Evolutionary conservation across 2,113 vertebrate species (phyloP).

Genomic region (Alectura lathami): DNA sequence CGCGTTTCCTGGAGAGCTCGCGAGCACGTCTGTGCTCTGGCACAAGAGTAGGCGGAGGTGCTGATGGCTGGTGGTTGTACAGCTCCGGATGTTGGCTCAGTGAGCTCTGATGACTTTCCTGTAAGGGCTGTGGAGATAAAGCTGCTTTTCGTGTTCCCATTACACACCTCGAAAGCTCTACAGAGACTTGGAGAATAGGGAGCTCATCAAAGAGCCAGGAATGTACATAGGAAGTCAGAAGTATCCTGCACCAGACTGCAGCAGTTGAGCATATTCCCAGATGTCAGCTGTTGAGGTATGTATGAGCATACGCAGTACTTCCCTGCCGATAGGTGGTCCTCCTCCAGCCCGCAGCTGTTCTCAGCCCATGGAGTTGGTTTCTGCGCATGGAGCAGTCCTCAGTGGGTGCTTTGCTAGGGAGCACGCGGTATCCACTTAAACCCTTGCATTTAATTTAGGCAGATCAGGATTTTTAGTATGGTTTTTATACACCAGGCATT

Average conservation of each 20-base stretch:
- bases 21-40: not conserved
- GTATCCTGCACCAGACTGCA: not conserved
- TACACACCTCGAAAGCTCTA: not conserved
- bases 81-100: not conserved
- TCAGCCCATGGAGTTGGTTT: not conserved
- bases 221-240: not conserved
- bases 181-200: not conserved
- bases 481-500: not conserved
- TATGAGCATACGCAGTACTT: not conserved
- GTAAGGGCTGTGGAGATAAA: not conserved
- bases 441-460: not conserved
- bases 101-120: not conserved
- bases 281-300: not conserved
- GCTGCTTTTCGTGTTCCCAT: not conserved
- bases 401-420: not conserved
- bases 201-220: not conserved
- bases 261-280: not conserved
- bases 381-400: not conserved
- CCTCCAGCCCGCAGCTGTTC: not conserved
- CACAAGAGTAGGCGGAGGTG: not conserved
- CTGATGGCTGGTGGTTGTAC: not conserved
- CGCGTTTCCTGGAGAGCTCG: not conserved
- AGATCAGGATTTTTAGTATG: not conserved
- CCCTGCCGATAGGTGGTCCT: accelerated
- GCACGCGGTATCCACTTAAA: not conserved